Conservation (phyloP, 2,888 invertebrate genomes). For the Busseola fusca region DNA sequence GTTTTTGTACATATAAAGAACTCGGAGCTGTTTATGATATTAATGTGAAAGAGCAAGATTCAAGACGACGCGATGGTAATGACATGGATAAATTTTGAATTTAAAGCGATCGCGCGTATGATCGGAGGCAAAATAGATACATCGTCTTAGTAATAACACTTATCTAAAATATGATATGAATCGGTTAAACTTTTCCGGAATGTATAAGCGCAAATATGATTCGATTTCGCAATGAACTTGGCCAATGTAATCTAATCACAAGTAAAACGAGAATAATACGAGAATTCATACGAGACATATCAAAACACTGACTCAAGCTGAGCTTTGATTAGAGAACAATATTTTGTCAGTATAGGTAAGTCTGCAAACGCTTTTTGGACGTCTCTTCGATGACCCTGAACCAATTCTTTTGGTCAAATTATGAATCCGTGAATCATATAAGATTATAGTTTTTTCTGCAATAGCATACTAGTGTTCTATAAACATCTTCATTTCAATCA, state of each 20-base stretch:
- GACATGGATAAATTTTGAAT: constrained; percentile 37
- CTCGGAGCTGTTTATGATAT: constrained; percentile 40
- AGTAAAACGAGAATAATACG: constrained; percentile 23
- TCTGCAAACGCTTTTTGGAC: not conserved
- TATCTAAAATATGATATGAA: constrained; percentile 26
- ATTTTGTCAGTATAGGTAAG: constrained; percentile 22
- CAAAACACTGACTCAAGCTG: constrained; percentile 35
- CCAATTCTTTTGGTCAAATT: constrained; percentile 12
- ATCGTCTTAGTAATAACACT: constrained; percentile 2
- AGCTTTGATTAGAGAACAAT: constrained; percentile 18
- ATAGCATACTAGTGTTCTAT: not conserved
- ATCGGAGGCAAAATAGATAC: constrained; percentile 4
- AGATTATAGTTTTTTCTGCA: not conserved
- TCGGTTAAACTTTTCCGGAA: constrained; percentile 35
- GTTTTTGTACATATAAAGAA: constrained; percentile 60
- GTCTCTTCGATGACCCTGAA: constrained; percentile 4
- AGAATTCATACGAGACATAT: constrained; percentile 25
- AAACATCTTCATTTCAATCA: not conserved
- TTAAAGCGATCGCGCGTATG: constrained; percentile 22
- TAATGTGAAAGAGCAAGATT: constrained; percentile 37
- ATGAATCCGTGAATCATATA: not conserved
- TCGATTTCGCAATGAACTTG: constrained; percentile 43
- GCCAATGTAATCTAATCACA: constrained; percentile 32
- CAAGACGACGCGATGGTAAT: constrained; percentile 40
- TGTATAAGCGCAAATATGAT: constrained; percentile 30